phyloP scores from a whole-genome alignment of 53 echinoderm and acorn worm species.

The Hippasteria phrygiana region DNA sequence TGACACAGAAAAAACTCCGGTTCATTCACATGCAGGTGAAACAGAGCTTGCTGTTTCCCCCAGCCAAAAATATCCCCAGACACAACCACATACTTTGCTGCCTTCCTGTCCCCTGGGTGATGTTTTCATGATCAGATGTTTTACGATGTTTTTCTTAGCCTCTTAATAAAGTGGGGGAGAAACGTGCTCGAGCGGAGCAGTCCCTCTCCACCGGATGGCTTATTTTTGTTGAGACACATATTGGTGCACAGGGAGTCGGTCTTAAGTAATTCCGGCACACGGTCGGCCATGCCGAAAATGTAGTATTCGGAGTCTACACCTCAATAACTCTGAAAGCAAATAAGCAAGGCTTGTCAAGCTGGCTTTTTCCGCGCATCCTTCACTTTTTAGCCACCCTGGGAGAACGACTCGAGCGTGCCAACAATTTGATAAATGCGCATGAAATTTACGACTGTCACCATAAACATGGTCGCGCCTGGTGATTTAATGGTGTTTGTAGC shows the following conservation, averaged over 20 bases:
- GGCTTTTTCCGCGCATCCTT: not conserved
- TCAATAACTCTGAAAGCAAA: not conserved
- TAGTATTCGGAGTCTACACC: not conserved
- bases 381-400: not conserved
- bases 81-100: not conserved
- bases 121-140: conserved; percentile 20
- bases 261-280: conserved; percentile 5
- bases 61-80: not conserved
- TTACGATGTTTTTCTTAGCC: conserved; percentile 41
- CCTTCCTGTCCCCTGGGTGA: not conserved
- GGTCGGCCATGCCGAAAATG: not conserved
- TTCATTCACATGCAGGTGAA: conserved; percentile 11
- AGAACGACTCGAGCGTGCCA: not conserved
- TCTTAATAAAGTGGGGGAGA: not conserved
- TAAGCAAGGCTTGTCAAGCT: not conserved
- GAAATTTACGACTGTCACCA: conserved; percentile 6
- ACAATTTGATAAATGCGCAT: conserved; percentile 3
- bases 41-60: conserved; percentile 7
- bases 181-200: not conserved
- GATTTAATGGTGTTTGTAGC: conserved; percentile 14
- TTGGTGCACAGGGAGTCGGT: not conserved
- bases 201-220: not conserved
- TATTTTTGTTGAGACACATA: not conserved
- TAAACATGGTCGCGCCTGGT: not conserved
- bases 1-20: conserved; percentile 9